Evolutionary conservation across 1,140 invertebrate species (phyloP).

Genomic region (Potamilus streckersoni): DNA sequence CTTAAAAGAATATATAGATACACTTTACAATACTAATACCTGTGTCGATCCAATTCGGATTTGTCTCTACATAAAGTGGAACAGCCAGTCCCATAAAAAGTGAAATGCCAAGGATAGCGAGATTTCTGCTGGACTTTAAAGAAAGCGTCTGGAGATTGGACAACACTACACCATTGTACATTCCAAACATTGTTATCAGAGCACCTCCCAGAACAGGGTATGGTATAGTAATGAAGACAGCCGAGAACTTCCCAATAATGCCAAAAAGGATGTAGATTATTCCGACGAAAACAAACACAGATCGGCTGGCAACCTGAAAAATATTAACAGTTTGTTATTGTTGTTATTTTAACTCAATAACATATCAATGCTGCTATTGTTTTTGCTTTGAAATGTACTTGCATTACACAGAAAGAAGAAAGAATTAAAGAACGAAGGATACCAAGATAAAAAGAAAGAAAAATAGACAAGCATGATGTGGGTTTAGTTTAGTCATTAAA

Average conservation of each 20-base stretch:
- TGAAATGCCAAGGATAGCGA: slow-evolving; percentile 88
- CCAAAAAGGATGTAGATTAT: slow-evolving; percentile 83
- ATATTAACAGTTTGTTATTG: neutral
- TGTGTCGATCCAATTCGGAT: slow-evolving; percentile 77
- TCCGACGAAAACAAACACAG: slow-evolving; percentile 85
- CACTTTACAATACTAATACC: slow-evolving; percentile 63
- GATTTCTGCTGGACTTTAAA: slow-evolving; percentile 81
- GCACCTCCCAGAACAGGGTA: slow-evolving; percentile 88
- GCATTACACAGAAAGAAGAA: too few species aligned
- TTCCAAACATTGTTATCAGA: slow-evolving; percentile 88
- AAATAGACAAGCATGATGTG: too few species aligned
- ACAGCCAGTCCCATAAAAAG: slow-evolving; percentile 85
- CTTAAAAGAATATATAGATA: too few species aligned
- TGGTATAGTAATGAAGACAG: slow-evolving; percentile 88
- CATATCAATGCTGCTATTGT: too few species aligned
- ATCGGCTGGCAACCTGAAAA: slow-evolving; percentile 81
- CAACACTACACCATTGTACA: slow-evolving; percentile 66
- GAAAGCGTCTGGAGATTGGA: slow-evolving; percentile 86
- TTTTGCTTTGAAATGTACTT: too few species aligned
- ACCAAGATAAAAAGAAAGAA: too few species aligned
- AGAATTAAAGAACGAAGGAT: too few species aligned
- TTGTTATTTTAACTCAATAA: too few species aligned
- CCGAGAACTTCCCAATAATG: slow-evolving; percentile 78
- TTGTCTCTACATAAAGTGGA: slow-evolving; percentile 75
- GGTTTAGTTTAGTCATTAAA: too few species aligned